Conservation (phyloP, 2,797 vertebrate genomes). For the Eutrigla gurnardus region DNA sequence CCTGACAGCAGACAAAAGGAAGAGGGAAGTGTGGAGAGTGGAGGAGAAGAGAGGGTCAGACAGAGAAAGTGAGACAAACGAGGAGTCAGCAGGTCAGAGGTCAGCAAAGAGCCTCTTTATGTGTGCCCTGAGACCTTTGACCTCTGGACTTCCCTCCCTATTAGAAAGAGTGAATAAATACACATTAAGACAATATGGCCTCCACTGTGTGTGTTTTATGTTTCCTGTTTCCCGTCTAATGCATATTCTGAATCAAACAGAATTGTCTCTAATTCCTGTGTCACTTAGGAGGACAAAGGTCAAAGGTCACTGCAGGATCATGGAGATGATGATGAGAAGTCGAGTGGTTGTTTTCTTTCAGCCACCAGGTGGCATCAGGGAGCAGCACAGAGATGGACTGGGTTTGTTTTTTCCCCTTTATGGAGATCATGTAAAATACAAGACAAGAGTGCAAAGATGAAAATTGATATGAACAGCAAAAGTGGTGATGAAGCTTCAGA, state of each 20-base stretch:
- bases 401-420: not conserved
- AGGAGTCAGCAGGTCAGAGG: slow-evolving; percentile 60
- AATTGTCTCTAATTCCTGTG: not conserved
- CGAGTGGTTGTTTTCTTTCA: not conserved
- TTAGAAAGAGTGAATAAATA: slow-evolving; percentile 58
- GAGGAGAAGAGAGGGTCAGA: slow-evolving; percentile 45
- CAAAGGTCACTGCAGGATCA: slow-evolving; percentile 6
- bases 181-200: slow-evolving; percentile 58
- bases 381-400: not conserved
- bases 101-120: slow-evolving; percentile 46
- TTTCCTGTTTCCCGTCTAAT: not conserved
- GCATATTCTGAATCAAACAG: not conserved
- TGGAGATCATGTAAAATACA: no score
- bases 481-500: not conserved
- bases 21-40: slow-evolving; percentile 34
- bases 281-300: not conserved
- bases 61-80: slow-evolving; percentile 67
- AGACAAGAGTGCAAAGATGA: no score
- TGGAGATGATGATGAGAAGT: not conserved
- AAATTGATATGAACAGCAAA: no score
- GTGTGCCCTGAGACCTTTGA: slow-evolving; percentile 48
- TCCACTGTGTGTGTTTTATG: slow-evolving; percentile 19
- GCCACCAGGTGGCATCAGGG: slow-evolving; percentile 41
- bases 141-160: slow-evolving; percentile 54
- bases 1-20: slow-evolving; percentile 30